Evolutionary conservation across 2,888 invertebrate species (phyloP).

Genomic region (Anaspis maculata): DNA sequence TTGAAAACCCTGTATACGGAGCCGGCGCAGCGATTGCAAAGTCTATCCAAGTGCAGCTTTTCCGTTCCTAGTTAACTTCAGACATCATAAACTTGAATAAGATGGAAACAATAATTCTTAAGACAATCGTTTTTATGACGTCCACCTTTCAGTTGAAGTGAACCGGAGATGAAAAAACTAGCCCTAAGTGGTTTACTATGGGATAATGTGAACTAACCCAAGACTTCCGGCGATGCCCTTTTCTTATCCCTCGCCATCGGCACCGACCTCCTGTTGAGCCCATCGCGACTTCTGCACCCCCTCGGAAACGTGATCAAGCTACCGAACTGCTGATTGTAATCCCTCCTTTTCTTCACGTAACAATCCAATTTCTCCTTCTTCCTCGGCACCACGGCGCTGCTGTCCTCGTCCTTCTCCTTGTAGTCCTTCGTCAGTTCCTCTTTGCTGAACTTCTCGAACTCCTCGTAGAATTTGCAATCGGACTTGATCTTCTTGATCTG

Average conservation of each 20-base stretch:
- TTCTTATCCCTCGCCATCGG: slow-evolving; percentile 42
- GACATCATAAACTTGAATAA: no score
- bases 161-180: no score
- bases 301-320: slow-evolving; percentile 39
- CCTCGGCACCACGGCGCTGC: slow-evolving; percentile 36
- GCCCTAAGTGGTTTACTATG: neutral
- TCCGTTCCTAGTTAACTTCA: no score
- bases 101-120: no score
- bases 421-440: slow-evolving; percentile 37
- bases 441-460: slow-evolving; percentile 36
- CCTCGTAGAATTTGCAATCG: slow-evolving; percentile 30
- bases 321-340: slow-evolving; percentile 38
- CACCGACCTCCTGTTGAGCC: slow-evolving; percentile 35
- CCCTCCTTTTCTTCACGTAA: slow-evolving; percentile 36
- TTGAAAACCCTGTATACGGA: no score
- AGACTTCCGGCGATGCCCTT: slow-evolving; percentile 37
- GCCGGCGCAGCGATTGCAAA: no score
- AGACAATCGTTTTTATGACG: no score
- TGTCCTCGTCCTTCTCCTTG: slow-evolving; percentile 41
- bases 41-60: no score
- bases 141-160: no score
- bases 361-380: slow-evolving; percentile 49
- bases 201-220: slow-evolving; percentile 32
- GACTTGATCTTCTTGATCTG: slow-evolving; percentile 31
- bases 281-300: slow-evolving; percentile 29